Conservation (phyloP, 1,140 invertebrate species). For the Leptopilina clavipes region DNA sequence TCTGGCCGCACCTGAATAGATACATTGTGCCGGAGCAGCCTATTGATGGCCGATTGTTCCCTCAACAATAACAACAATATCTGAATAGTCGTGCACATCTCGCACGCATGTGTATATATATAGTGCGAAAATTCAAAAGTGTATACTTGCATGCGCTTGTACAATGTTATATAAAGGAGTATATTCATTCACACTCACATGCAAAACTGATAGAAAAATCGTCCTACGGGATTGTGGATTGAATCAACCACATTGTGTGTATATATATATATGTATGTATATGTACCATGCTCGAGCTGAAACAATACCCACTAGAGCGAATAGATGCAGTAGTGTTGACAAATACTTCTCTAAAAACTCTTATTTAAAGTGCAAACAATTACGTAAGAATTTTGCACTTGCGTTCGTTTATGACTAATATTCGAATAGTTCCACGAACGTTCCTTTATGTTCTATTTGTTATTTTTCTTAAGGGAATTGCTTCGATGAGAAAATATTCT, state of each 20-base stretch:
- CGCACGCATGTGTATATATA: constrained; percentile 61
- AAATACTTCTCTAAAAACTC: background rate
- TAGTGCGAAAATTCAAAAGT: constrained; percentile 47
- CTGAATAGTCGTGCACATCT: constrained; percentile 73
- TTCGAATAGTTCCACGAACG: background rate
- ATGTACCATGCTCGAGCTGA: constrained; percentile 47
- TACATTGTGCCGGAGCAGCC: constrained; percentile 73
- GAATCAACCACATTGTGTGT: constrained; percentile 58
- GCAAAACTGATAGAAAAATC: constrained; percentile 46
- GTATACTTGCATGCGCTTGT: constrained; percentile 17
- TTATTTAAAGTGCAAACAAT: background rate
- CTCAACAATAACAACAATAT: constrained; percentile 76
- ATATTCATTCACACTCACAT: constrained; percentile 34
- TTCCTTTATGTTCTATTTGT: too few relatives aligned
- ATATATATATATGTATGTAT: background rate
- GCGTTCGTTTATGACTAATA: background rate
- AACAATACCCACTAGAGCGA: constrained; percentile 50
- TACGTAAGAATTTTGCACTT: background rate
- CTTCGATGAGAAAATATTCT: too few relatives aligned
- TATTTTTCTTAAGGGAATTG: too few relatives aligned
- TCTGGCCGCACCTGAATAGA: constrained; percentile 74
- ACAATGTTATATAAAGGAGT: background rate
- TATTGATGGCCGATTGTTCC: constrained; percentile 75
- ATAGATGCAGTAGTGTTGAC: constrained; percentile 44
- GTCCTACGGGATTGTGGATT: constrained; percentile 52